phyloP scores from a whole-genome alignment of 2,797 vertebrate species.

The Molossus molossus region DNA sequence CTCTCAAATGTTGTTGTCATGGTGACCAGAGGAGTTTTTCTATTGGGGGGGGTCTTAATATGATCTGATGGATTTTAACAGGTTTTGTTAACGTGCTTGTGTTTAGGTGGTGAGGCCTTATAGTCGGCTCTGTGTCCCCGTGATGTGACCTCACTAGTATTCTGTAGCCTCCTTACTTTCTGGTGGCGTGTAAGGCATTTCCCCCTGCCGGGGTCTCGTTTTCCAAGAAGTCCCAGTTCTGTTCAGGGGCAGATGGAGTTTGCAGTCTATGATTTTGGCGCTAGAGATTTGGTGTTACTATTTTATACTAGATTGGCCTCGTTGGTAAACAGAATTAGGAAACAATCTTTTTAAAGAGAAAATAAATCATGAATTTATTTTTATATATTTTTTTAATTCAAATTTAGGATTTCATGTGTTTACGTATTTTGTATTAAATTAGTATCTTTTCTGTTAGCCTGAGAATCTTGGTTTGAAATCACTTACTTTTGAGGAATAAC shows the following conservation, averaged over 20 bases:
- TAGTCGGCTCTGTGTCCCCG: background rate
- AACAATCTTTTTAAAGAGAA: background rate
- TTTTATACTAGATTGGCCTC: background rate
- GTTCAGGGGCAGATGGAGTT: background rate
- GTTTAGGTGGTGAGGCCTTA: background rate
- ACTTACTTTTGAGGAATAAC: slow-evolving; percentile 33
- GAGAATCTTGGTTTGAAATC: slow-evolving; percentile 57
- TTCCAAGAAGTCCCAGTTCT: background rate
- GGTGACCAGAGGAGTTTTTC: background rate
- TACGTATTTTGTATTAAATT: slow-evolving; percentile 44
- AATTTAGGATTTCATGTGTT: slow-evolving; percentile 35
- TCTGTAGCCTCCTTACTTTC: background rate
- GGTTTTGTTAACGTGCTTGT: background rate
- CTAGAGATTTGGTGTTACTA: background rate
- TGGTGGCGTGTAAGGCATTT: too few relatives aligned
- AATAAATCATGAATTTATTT: slow-evolving; percentile 35
- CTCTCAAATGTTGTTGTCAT: background rate
- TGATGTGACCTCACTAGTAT: background rate
- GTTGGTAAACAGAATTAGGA: background rate
- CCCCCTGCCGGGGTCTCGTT: background rate
- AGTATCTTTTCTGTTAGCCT: slow-evolving; percentile 26
- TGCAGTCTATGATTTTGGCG: background rate
- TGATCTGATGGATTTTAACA: background rate
- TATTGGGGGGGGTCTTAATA: background rate
- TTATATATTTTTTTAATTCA: slow-evolving; percentile 34